Evolutionary conservation across 1,140 invertebrate species (phyloP).

Genomic region (Goniozus legneri): DNA sequence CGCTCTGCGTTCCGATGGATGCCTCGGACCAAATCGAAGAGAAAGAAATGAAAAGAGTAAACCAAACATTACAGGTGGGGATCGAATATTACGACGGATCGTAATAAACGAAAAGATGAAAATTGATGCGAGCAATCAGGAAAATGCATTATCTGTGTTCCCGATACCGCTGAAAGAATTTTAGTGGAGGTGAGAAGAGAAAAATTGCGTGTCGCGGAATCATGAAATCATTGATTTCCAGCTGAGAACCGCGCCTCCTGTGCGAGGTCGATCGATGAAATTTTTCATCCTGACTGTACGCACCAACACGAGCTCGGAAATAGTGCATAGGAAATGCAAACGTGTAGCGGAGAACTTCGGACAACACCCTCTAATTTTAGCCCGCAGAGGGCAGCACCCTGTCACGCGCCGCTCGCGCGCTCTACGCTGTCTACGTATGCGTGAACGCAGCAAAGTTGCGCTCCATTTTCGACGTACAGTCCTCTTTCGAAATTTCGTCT

Average conservation of each 20-base stretch:
- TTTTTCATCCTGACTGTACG: conserved; percentile 22
- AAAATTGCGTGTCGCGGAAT: conserved; percentile 4
- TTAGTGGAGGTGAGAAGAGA: not conserved
- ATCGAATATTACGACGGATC: too few relatives aligned
- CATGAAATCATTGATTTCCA: too few relatives aligned
- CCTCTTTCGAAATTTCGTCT: conserved; percentile 34
- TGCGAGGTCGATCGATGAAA: too few relatives aligned
- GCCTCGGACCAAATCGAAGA: too few relatives aligned
- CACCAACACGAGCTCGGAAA: conserved; percentile 33
- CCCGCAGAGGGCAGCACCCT: conserved; percentile 38
- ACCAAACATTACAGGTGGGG: too few relatives aligned
- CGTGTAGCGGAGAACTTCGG: conserved; percentile 39
- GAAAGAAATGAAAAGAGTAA: too few relatives aligned
- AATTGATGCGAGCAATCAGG: too few relatives aligned
- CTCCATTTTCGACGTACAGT: conserved; percentile 34
- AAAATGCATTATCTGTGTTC: too few relatives aligned
- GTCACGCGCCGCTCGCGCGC: too few relatives aligned
- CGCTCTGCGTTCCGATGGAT: too few relatives aligned
- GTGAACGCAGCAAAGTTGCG: conserved; percentile 34
- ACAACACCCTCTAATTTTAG: conserved; percentile 42
- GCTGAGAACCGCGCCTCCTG: too few relatives aligned
- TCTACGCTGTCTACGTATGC: conserved; percentile 32
- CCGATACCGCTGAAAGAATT: not conserved
- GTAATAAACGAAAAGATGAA: too few relatives aligned
- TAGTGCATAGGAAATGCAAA: conserved; percentile 47